A percentile compares a stretch with the other conserved stretches of the same genome.
These are phyloP conservation scores for Drosophila melanica DNA, from an alignment of 1,140 invertebrate species.

Conservation along the genomic window DNA sequence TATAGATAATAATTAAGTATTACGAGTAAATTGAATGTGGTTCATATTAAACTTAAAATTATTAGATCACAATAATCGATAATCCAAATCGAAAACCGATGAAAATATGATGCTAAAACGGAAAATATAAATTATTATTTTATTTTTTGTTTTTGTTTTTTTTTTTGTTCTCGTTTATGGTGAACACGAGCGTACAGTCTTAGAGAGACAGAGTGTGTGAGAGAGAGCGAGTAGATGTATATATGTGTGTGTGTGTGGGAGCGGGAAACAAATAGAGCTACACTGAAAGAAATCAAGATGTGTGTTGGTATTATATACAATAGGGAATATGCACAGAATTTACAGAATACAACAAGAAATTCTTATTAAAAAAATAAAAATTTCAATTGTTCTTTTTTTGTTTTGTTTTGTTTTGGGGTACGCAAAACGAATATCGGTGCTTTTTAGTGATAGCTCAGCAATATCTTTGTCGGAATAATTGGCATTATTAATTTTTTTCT, in stretches of 20 bases:
- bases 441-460: slow-evolving; percentile 1
- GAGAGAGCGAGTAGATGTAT: background rate
- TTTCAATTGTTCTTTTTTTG: slow-evolving; percentile 1
- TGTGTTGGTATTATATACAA: slow-evolving; percentile 29
- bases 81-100: slow-evolving; percentile 62
- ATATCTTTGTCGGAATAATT: no score
- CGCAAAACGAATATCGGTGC: slow-evolving; percentile 3
- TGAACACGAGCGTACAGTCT: background rate
- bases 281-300: slow-evolving; percentile 44
- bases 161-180: slow-evolving; percentile 2
- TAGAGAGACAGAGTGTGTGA: background rate
- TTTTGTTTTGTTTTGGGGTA: background rate
- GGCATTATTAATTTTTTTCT: no score
- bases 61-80: slow-evolving; percentile 58
- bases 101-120: slow-evolving; percentile 44
- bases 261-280: slow-evolving; percentile 26
- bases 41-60: slow-evolving; percentile 45
- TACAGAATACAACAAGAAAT: slow-evolving; percentile 25
- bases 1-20: slow-evolving; percentile 38
- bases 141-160: slow-evolving; percentile 7
- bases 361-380: slow-evolving; percentile 21
- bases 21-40: slow-evolving; percentile 21
- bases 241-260: slow-evolving; percentile 9
- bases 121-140: slow-evolving; percentile 25
- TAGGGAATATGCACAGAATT: slow-evolving; percentile 31